Conservation (phyloP, 2,113 vertebrate genomes). For the Nibea coibor region DNA sequence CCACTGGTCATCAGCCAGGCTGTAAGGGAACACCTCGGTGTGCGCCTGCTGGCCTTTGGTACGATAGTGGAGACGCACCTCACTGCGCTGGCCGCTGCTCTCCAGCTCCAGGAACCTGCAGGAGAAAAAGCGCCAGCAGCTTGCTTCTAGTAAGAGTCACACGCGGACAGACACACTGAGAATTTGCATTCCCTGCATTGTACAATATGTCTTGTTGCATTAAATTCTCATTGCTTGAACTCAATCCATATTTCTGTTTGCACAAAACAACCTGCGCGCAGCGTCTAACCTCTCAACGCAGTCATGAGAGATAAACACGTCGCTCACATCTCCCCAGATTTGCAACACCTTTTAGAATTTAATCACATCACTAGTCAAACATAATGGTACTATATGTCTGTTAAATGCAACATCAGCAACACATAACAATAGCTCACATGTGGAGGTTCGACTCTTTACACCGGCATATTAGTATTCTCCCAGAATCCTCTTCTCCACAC, state of each 20-base stretch:
- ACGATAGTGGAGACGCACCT: conserved; percentile 95
- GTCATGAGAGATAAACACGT: no score
- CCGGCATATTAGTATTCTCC: conserved; percentile 69
- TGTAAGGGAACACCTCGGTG: conserved; percentile 96
- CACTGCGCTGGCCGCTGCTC: conserved; percentile 96
- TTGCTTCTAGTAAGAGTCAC: conserved; percentile 11
- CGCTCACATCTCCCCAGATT: conserved; percentile 26
- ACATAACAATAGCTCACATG: conserved; percentile 47
- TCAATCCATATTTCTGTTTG: neutral
- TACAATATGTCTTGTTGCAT: neutral
- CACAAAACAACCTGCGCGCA: conserved; percentile 13
- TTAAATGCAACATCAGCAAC: conserved; percentile 61
- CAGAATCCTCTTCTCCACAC: conserved; percentile 57
- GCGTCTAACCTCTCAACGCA: conserved; percentile 24
- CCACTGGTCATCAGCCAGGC: conserved; percentile 96
- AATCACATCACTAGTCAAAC: conserved; percentile 53
- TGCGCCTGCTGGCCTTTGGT: conserved; percentile 90
- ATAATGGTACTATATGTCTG: conserved; percentile 24
- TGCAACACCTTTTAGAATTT: conserved; percentile 42
- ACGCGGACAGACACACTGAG: neutral
- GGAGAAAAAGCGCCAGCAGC: neutral
- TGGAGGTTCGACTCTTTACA: conserved; percentile 39
- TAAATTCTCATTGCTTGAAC: conserved; percentile 9
- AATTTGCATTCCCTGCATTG: neutral
- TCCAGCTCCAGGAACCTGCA: conserved; percentile 95